Evolutionary conservation across 2,797 vertebrate species (phyloP), one percentile per base, ranked within the genome.

Genomic region (Eospalax fontanierii): DNA sequence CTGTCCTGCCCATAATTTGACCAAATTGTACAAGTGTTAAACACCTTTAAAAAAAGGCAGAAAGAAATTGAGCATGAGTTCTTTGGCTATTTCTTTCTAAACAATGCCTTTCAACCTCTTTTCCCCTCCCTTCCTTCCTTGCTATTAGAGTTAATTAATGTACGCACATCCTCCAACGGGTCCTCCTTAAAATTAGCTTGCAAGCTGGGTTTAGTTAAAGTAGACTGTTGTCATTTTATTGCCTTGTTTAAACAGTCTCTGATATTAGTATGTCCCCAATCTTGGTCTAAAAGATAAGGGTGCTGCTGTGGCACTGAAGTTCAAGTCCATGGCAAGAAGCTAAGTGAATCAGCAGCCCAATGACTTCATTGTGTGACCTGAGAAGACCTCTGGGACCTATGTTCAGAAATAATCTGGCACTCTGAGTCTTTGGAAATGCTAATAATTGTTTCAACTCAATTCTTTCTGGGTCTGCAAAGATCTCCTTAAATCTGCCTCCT

Each of bases 21-120:
- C 97, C 98, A 98, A 98, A 99, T 99, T 98, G 98, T 97, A 76
- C 94, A 96, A 98, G 97, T 99, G 98, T 98, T 98, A 98, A 98
- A 98, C 97, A 97, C 50, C 89, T 97, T 35, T 50, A 95, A 90
- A 82, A 89, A 88, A 82, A 96, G 59, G 87, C 89, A 93, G 78
- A 96, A 97, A 97, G 96, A 95, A 98, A 97, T 96, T 95, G 97
- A 92, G 63, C 33, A 0, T 30, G 30, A 68, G 93, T 94, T 95
- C 94, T 95, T 93, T 35, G 40, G 54, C 35, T 83, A 90, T 86
- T 59, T 16, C 61, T 89, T 76, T 87, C 65, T 61, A 2, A 81
- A 94, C 95, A 96, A 92, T 92, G 89, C 78, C 59, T 94, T 93
- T 97, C 95, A 95, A 94, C 92, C 95, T 93, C 89, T 92, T 79